Evolutionary conservation across 1,140 invertebrate species (phyloP).

Genomic region (Xylocopa sonorina): DNA sequence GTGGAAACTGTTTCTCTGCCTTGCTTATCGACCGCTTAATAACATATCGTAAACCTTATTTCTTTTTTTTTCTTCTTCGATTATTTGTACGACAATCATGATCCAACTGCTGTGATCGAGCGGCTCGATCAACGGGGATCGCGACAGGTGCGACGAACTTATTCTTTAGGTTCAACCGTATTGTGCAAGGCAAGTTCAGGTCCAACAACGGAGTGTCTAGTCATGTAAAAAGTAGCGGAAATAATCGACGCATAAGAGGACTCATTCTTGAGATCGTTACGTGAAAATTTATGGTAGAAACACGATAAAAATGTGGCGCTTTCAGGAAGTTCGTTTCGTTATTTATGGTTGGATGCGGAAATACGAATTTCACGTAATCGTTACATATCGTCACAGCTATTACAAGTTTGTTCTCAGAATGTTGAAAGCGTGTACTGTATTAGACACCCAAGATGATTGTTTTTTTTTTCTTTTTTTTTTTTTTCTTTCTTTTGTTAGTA

Average conservation of each 20-base stretch:
- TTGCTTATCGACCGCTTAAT: constrained; percentile 33
- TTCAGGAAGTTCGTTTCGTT: neutral
- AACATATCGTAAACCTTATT: constrained; percentile 33
- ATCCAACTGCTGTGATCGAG: neutral
- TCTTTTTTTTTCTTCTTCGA: constrained; percentile 1
- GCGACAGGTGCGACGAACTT: constrained; percentile 19
- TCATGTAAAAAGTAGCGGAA: constrained; percentile 21
- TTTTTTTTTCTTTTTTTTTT: no score
- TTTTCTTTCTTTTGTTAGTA: no score
- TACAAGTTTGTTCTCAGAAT: constrained; percentile 29
- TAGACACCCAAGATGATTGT: constrained; percentile 62
- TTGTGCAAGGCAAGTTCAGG: constrained; percentile 62
- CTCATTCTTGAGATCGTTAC: neutral
- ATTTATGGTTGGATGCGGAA: neutral
- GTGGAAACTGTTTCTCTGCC: constrained; percentile 28
- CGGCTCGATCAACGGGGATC: neutral
- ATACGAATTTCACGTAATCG: constrained; percentile 7
- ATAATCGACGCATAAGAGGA: neutral
- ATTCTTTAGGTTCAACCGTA: constrained; percentile 37
- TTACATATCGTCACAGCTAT: constrained; percentile 16
- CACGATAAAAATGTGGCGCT: constrained; percentile 16
- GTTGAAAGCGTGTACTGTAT: constrained; percentile 42
- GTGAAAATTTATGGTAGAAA: constrained; percentile 1
- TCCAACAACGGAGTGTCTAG: constrained; percentile 41
- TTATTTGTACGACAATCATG: constrained; percentile 53